These are phyloP conservation scores for Ochropacha duplaris DNA, from an alignment of 2,888 invertebrate species.

Conservation along the genomic window DNA sequence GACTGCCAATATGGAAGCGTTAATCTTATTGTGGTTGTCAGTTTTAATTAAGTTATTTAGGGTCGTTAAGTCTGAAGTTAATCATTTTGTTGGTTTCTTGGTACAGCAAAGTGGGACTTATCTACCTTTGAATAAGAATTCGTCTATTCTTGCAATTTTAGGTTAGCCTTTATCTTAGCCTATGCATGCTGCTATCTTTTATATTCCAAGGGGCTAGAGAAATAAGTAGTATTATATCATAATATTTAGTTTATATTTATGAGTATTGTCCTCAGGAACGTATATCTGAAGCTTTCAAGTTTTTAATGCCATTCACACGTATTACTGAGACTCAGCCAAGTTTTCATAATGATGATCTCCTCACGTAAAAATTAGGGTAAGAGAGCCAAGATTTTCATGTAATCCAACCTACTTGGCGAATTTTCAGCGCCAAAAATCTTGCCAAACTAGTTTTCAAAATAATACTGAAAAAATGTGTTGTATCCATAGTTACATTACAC, in stretches of 20 bases:
- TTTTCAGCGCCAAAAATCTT: background rate
- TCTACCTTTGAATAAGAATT: too few relatives aligned
- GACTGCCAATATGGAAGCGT: conserved; percentile 29
- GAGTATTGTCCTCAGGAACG: background rate
- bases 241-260: background rate
- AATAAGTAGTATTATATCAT: background rate
- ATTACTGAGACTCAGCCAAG: background rate
- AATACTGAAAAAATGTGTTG: background rate
- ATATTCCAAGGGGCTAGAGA: background rate
- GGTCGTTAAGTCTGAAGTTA: background rate
- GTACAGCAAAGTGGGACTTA: background rate
- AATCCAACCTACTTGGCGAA: background rate
- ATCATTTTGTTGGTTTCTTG: background rate
- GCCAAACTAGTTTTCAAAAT: background rate
- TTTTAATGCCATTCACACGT: background rate
- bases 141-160: too few relatives aligned
- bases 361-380: background rate
- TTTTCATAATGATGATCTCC: background rate
- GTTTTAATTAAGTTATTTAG: conserved; percentile 7
- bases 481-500: too few relatives aligned
- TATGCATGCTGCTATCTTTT: background rate
- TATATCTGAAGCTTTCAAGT: background rate
- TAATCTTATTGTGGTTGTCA: conserved; percentile 30
- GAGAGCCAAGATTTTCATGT: background rate
- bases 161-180: too few relatives aligned